Conservation (phyloP, 2,888 invertebrate species). For the Euproctis similis region DNA sequence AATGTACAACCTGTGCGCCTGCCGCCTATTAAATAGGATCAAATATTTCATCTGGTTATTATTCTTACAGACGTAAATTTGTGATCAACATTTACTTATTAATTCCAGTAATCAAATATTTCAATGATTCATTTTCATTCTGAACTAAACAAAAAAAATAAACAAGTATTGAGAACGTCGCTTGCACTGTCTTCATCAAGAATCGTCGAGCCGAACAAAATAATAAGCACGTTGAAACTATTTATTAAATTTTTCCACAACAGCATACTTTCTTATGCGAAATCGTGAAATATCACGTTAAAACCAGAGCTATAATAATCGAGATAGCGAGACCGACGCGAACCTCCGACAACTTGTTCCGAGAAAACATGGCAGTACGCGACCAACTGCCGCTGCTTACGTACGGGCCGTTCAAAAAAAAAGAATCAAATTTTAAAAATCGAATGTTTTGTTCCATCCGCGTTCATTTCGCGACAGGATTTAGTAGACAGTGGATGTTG, state of each 20-base stretch:
- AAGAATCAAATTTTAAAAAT: constrained; percentile 22
- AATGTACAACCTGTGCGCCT: no score
- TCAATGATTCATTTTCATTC: no score
- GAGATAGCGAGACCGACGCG: constrained; percentile 38
- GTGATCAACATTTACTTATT: no score
- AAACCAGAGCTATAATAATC: constrained; percentile 41
- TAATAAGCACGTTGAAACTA: constrained; percentile 18
- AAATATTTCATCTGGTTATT: no score
- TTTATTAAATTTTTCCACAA: constrained; percentile 48
- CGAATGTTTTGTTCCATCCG: constrained; percentile 16
- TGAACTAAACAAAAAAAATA: no score
- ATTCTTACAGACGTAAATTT: no score
- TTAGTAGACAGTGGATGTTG: constrained; percentile 16
- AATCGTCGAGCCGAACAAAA: constrained; percentile 17
- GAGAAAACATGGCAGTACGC: constrained; percentile 55
- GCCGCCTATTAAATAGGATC: no score
- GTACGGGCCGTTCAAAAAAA: constrained; percentile 25
- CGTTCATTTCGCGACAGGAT: constrained; percentile 21
- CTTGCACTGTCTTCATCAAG: constrained; percentile 1
- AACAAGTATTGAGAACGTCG: neutral
- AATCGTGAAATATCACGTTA: constrained; percentile 31
- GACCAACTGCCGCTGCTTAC: constrained; percentile 27
- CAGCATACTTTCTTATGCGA: constrained; percentile 45
- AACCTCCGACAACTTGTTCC: constrained; percentile 51
- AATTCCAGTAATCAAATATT: no score